phyloP scores from a whole-genome alignment of 2,888 invertebrate species.

The Trichogramma dendrolimi region DNA sequence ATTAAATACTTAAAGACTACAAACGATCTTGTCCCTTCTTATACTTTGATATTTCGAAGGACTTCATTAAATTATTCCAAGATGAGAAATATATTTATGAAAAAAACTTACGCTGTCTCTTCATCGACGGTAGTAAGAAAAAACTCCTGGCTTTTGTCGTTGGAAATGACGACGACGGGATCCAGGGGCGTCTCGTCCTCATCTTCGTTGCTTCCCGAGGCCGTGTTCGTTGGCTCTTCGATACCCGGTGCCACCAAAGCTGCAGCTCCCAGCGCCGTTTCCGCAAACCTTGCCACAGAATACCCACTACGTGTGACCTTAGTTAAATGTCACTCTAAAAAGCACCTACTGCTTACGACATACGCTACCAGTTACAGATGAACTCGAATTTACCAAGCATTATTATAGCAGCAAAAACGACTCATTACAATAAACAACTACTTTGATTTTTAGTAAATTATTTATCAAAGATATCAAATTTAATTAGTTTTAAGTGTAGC shows the following conservation, averaged over 20 bases:
- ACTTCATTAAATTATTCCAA: constrained; percentile 1
- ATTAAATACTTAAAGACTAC: too few species aligned
- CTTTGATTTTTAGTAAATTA: too few species aligned
- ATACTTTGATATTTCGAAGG: too few species aligned
- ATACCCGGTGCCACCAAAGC: constrained; percentile 61
- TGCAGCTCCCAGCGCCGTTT: constrained; percentile 67
- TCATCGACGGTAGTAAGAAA: constrained; percentile 85
- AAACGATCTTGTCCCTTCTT: too few species aligned
- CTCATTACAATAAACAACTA: too few species aligned
- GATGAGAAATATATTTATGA: neutral
- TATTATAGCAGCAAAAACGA: too few species aligned
- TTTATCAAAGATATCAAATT: too few species aligned
- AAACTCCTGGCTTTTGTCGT: constrained; percentile 86
- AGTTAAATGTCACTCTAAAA: constrained; percentile 47
- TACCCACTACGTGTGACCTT: constrained; percentile 52
- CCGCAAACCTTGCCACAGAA: constrained; percentile 64
- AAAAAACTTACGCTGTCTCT: constrained; percentile 69
- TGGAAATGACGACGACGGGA: constrained; percentile 67
- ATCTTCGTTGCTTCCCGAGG: constrained; percentile 84
- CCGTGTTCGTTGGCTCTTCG: constrained; percentile 83
- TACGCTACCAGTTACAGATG: neutral
- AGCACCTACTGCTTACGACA: constrained; percentile 39
- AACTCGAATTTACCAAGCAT: too few species aligned
- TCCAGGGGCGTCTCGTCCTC: constrained; percentile 61
- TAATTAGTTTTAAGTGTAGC: too few species aligned